Base-by-base conservation (phyloP, 2,113 vertebrate species). In the Addax nasomaculatus region DNA sequence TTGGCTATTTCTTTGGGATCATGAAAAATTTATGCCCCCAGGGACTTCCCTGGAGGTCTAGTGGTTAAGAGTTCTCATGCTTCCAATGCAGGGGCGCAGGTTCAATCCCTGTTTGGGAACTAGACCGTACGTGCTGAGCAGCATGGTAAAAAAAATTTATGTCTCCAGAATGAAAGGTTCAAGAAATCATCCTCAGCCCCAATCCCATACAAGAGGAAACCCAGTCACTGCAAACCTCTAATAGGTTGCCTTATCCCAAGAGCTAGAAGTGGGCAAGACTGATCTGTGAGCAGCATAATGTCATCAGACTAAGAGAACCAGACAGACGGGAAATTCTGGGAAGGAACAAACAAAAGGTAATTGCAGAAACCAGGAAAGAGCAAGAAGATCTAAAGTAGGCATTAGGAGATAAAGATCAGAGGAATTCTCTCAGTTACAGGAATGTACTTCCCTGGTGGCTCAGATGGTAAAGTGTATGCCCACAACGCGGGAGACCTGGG, bases 311-410 rank as follows among this genome's bases (percentile, higher is more conserved):
- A 19, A 70, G 78, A 25, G 60, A 95, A 73, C 60, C 60, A 95
- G 39, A 64, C 53, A 78, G n/a, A 51, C 4, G 4, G 55, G 36
- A 62, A 67, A 27, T 94, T 89, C 49, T 89, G 49, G 23, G 39
- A 29, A 83, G n/a, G 49, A 81, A 13, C 39, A 36, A 49, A 58
- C 78, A 58, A 36, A 58, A 73, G 25, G 30, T 73, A 73, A 89
- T 57, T 89, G 78, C 62, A 67, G 21, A 94, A 94, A 64, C 36
- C 47, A 88, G 73, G 45, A 81, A 57, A 83, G 36, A 93, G 29
- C 47, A 83, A 70, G 57, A 55, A 80, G 17, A 17, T 70, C 86
- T 89, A 89, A 84, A 92, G 36, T 15, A 64, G 58, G 80, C 30
- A 67, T 57, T 67, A 27, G 15, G 36, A 92, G 39, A 80, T 67